Percentiles rank a stretch among this genome's conserved stretches.
These are phyloP conservation scores for Clostera curtula DNA, from an alignment of 2,888 invertebrate genomes.

Conservation along the genomic window DNA sequence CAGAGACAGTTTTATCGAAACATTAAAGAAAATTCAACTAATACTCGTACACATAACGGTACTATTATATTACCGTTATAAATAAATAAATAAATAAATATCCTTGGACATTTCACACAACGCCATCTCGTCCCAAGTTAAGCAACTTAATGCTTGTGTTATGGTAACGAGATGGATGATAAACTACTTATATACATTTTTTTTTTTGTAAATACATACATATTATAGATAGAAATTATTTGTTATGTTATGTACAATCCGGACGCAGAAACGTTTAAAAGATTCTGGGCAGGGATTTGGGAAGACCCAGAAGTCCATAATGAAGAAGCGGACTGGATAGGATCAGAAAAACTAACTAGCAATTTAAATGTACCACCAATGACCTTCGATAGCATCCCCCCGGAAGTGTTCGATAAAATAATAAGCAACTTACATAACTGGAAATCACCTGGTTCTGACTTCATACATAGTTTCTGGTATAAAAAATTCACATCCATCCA, in stretches of 20 bases:
- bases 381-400: background rate
- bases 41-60: background rate
- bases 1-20: constrained; percentile 8
- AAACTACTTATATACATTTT: background rate
- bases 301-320: constrained; percentile 2
- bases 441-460: too few relatives aligned
- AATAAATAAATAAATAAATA: too few relatives aligned
- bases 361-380: background rate
- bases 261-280: constrained; percentile 1
- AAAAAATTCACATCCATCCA: constrained; percentile 4
- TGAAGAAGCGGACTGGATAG: constrained; percentile 4
- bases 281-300: constrained; percentile 5
- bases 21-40: constrained; percentile 1
- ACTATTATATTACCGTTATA: too few relatives aligned
- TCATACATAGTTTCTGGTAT: too few relatives aligned
- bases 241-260: too few relatives aligned
- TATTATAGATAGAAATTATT: too few relatives aligned
- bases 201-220: too few relatives aligned
- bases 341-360: background rate
- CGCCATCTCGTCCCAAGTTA: too few relatives aligned
- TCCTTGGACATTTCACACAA: too few relatives aligned
- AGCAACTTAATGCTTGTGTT: too few relatives aligned
- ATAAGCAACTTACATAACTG: constrained; percentile 2
- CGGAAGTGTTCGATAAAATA: constrained; percentile 3
- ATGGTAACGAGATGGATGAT: too few relatives aligned